Conservation (phyloP, 2,888 invertebrate species). For the Lycophotia porphyrea region DNA sequence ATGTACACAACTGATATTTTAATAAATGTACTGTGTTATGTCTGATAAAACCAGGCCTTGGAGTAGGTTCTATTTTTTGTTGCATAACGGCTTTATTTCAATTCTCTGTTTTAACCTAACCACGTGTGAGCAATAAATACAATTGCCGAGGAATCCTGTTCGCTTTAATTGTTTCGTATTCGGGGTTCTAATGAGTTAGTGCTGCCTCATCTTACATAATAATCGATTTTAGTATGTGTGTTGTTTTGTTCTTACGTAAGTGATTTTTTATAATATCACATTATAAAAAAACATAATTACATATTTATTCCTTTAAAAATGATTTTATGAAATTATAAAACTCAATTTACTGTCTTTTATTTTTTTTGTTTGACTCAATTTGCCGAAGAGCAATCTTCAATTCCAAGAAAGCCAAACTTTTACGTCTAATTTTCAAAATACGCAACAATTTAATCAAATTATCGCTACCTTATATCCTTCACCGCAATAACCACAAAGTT, state of each 20-base stretch:
- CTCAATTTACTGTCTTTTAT: not conserved
- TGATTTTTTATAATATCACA: not conserved
- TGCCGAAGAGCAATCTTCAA: not conserved
- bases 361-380: not conserved
- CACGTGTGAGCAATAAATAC: conserved; percentile 57
- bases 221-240: conserved; percentile 13
- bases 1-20: conserved; percentile 55
- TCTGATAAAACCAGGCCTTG: conserved; percentile 52
- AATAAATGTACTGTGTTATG: conserved; percentile 61
- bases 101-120: conserved; percentile 35
- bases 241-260: not conserved
- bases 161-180: conserved; percentile 48
- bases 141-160: conserved; percentile 34
- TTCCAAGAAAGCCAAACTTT: not conserved
- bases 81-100: conserved; percentile 36
- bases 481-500: conserved; percentile 37
- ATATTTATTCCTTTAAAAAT: not conserved
- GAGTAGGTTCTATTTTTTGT: conserved; percentile 34
- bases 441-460: conserved; percentile 21
- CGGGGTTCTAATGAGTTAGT: conserved; percentile 34
- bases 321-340: not conserved
- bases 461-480: conserved; percentile 20
- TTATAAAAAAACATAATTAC: no score
- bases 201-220: conserved; percentile 34
- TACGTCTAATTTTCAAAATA: not conserved